These are phyloP conservation scores for Diuraphis noxia DNA, from an alignment of 1,140 invertebrate genomes.

Conservation along the genomic window DNA sequence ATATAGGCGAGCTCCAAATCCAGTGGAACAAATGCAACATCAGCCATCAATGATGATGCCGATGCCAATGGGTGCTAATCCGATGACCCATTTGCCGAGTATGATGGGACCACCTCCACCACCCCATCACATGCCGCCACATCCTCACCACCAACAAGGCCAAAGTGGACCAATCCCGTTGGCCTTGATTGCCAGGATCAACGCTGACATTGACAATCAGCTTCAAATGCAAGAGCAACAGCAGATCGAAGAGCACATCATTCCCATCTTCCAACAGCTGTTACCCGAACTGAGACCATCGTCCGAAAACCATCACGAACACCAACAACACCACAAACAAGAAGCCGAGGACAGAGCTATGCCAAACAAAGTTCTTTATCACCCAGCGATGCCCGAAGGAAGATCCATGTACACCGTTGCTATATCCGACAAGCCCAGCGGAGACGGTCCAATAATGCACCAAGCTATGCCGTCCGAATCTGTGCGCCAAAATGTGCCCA, in stretches of 20 bases:
- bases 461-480: background rate
- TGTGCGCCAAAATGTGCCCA: constrained; percentile 53
- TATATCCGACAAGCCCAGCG: constrained; percentile 32
- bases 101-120: constrained; percentile 13
- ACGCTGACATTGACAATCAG: constrained; percentile 43
- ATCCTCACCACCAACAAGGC: constrained; percentile 52
- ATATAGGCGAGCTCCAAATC: constrained; percentile 32
- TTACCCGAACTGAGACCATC: constrained; percentile 39
- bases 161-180: constrained; percentile 42
- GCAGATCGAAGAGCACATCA: constrained; percentile 55
- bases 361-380: constrained; percentile 53
- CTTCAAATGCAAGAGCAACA: constrained; percentile 44
- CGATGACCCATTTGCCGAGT: constrained; percentile 12
- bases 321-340: constrained; percentile 43
- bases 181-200: constrained; percentile 56
- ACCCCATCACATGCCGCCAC: constrained; percentile 33
- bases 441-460: background rate
- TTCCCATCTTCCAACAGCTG: constrained; percentile 55
- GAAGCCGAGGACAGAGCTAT: constrained; percentile 26
- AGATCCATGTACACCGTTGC: constrained; percentile 53
- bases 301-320: background rate
- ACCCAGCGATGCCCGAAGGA: constrained; percentile 55
- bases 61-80: constrained; percentile 55
- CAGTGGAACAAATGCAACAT: constrained; percentile 48
- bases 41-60: constrained; percentile 55